These are phyloP conservation scores for Cryptoblepharus egeriae DNA, from an alignment of 2,797 vertebrate genomes.

Conservation along the genomic window DNA sequence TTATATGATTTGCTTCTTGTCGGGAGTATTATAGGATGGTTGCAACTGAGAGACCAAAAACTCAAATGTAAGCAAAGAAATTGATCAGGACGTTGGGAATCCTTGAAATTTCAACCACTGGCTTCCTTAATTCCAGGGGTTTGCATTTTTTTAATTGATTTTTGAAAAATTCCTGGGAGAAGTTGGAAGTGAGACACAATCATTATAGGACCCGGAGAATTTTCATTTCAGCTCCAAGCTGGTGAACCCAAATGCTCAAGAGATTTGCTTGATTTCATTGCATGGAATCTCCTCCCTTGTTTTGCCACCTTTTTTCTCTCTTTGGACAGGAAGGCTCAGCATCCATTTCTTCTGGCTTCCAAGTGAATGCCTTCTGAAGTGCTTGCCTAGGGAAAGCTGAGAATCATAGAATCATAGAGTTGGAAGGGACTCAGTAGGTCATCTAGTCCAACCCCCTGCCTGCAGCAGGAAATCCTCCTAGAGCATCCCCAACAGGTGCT, in stretches of 20 bases:
- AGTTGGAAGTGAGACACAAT: background rate
- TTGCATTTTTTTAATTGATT: background rate
- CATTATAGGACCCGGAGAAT: background rate
- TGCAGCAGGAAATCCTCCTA: no score
- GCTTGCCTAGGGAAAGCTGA: background rate
- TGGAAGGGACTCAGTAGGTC: no score
- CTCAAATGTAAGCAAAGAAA: background rate
- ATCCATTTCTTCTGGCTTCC: background rate
- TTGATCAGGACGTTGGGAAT: background rate
- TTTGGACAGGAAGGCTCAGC: background rate
- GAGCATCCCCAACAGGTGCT: no score
- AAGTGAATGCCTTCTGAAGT: no score
- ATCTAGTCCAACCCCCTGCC: no score
- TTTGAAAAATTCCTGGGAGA: background rate
- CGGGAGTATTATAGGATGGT: no score
- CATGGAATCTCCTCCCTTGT: background rate
- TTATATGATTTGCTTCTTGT: no score
- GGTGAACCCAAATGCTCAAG: background rate
- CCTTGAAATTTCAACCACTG: background rate
- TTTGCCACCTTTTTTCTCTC: background rate
- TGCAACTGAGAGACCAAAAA: no score
- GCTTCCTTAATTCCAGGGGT: background rate
- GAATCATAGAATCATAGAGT: no score
- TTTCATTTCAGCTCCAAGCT: background rate
- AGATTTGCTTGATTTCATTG: background rate